Evolutionary conservation across 1,140 invertebrate species (phyloP), one percentile per base, ranked within the genome.

Genomic region (Notospermus geniculatus): DNA sequence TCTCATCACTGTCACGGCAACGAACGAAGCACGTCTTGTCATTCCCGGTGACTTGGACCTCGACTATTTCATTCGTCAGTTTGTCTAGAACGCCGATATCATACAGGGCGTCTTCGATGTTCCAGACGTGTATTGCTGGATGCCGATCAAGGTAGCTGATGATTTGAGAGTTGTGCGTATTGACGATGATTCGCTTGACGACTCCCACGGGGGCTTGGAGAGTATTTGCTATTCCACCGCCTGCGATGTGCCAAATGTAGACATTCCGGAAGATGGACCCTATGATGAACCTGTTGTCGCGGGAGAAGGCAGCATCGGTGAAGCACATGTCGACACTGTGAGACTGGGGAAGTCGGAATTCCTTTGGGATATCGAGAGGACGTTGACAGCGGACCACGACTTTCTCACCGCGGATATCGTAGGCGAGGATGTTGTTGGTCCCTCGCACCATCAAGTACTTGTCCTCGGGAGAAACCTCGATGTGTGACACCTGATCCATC

Each of bases 141-240:
- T 68, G 66, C 0, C 62, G 62, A 22, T 71, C 45, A 5, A 68
- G 41, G 41, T 74, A 72, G 1, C 76, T 78, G 28, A 80, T 60
- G 1, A 79, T 56, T 53, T 74, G 74, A 29, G 60, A 67, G 4
- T 64, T 52, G 22, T 69, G 46, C 13, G 32, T 41, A 15, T 71
- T 69, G 23, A 75, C 71, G 23, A 75, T 25, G 30, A 79, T 60
- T 36, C 62, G 29, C 4, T 62, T 61, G 32, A 80, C 71, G 15
- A 79, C 63, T 2, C 79, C 79, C 27, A 79, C 72, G 23, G 79
- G 77, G 27, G 77, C 72, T 56, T 75, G 72, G 22, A 80, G 69
- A 19, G 65, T 70, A 1, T 65, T 71, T 0, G 76, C 59, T 1
- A 69, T 60, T 32, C 63, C 56, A 2, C 69, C 59, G 4, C 62